Evolutionary conservation across 2,797 vertebrate genomes (phyloP).

Genomic region (Oryzias dopingdopingensis): DNA sequence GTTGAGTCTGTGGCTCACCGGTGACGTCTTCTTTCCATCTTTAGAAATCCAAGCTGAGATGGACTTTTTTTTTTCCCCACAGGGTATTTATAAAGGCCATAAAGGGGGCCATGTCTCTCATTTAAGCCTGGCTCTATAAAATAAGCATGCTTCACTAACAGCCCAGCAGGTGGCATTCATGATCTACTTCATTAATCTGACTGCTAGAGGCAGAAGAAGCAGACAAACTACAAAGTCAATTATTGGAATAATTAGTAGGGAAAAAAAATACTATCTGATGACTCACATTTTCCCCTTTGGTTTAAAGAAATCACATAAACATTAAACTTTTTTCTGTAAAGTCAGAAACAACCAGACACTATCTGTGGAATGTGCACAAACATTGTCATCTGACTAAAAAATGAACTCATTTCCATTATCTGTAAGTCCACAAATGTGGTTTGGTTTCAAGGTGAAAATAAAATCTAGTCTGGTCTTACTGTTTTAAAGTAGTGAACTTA

Average conservation of each 20-base stretch:
- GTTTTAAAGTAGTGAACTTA: not conserved
- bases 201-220: not conserved
- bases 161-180: constrained; percentile 71
- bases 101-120: constrained; percentile 20
- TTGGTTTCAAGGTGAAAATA: too few species aligned
- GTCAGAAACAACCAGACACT: too few species aligned
- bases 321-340: too few species aligned
- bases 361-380: too few species aligned
- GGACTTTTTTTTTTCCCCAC: too few species aligned
- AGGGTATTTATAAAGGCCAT: constrained; percentile 10
- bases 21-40: constrained; percentile 23
- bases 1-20: constrained; percentile 9
- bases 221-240: not conserved
- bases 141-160: constrained; percentile 25
- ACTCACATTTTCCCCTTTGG: too few species aligned
- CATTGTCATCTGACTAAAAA: too few species aligned
- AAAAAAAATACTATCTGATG: too few species aligned
- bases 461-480: too few species aligned
- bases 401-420: too few species aligned
- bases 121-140: constrained; percentile 15
- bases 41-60: constrained; percentile 13
- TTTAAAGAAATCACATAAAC: too few species aligned
- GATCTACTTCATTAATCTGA: constrained; percentile 24
- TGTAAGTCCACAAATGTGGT: too few species aligned
- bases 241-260: constrained; percentile 1